Evolutionary conservation across 1,140 invertebrate species (phyloP), one percentile per base, ranked within the genome.

Genomic region (Eumaeus atala): DNA sequence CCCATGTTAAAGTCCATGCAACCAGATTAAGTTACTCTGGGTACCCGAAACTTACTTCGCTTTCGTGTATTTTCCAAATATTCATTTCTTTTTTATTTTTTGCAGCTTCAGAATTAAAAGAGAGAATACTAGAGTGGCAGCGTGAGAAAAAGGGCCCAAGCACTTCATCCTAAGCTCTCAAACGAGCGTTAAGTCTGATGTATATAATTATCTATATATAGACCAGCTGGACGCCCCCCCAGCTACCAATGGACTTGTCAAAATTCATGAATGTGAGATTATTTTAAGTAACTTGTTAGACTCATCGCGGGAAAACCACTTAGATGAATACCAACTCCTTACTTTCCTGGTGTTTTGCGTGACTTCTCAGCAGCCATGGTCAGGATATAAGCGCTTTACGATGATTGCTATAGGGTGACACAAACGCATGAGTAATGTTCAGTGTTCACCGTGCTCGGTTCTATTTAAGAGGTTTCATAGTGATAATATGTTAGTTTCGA

Each of bases 41-140:
- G n/a, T n/a, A n/a, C n/a, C n/a, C n/a, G n/a, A n/a, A n/a, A n/a
- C n/a, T n/a, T n/a, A n/a, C n/a, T n/a, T n/a, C n/a, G n/a, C n/a
- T n/a, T n/a, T n/a, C n/a, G n/a, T n/a, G 21, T 28, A 28, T 28
- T 28, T 28, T 28, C 6, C 21, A 28, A 3, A 36, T 5, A 44
- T 17, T 16, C 16, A 18, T 18, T 48, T 48, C 9, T 18, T 3
- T 1, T 59, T 55, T 37, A 40, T 61, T 44, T 57, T 64, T 91
- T 85, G 59, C 89, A 91, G 93, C 91, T 60, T 87, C 88, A 21
- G 94, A 95, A 64, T 85, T 96, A 47, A 95, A 95, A 85, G 90
- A 94, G 75, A 90, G 91, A 69, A 96, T 96, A 77, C 86, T 91
- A 40, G 89, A 90, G 51, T 96, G 95, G 95, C 94, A 94, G 78